Evolutionary conservation across 1,140 invertebrate species (phyloP).

Genomic region (Gryllus bimaculatus): DNA sequence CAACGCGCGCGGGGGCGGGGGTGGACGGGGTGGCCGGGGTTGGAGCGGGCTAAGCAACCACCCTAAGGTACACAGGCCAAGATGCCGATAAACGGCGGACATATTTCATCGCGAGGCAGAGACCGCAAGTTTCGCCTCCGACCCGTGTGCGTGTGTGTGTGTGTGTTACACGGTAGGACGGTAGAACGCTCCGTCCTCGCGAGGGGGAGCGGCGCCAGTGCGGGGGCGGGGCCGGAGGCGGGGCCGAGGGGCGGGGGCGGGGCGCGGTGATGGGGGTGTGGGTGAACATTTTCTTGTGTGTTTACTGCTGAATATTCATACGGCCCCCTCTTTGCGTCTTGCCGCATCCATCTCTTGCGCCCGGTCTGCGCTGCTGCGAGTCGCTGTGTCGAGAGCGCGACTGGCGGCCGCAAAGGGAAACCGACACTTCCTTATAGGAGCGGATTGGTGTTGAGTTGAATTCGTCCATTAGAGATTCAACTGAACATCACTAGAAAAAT

Average conservation of each 20-base stretch:
- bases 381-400: too few relatives aligned
- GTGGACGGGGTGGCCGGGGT: neutral
- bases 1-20: too few relatives aligned
- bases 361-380: too few relatives aligned
- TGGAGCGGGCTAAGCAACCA: neutral
- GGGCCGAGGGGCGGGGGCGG: too few relatives aligned
- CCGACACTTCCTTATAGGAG: too few relatives aligned
- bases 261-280: neutral
- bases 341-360: neutral
- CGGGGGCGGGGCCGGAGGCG: too few relatives aligned
- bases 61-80: neutral
- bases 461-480: too few relatives aligned
- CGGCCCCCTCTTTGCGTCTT: neutral
- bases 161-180: neutral
- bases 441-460: too few relatives aligned
- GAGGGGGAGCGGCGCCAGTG: neutral
- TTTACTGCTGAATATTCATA: conserved; percentile 1
- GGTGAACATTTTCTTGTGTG: neutral
- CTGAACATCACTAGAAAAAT: too few relatives aligned
- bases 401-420: too few relatives aligned
- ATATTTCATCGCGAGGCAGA: neutral
- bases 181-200: neutral
- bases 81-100: neutral
- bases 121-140: neutral
- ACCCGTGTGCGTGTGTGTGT: neutral